Base-by-base conservation (phyloP, 2,888 invertebrate genomes). In the Frankliniella intonsa region DNA sequence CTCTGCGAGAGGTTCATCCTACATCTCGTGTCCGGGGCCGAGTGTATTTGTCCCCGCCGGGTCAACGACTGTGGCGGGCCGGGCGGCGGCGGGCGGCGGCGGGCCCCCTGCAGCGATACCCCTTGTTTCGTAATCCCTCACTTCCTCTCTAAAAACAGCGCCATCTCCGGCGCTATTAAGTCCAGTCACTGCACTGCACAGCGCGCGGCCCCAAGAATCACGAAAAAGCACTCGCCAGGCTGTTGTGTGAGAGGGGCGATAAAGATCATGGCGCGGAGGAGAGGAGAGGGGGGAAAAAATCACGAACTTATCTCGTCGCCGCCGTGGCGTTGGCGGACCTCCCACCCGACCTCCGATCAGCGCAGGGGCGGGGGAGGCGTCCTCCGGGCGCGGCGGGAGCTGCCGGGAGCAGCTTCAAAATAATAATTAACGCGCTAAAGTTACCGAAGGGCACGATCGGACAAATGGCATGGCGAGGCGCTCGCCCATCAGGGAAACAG, bases 121-220 rank as follows among this genome's bases (percentile, higher is more conserved):
- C 69, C 69, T 76, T 25, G 25, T 76, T 22, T 76, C 69, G 12
- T 76, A 76, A 76, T 76, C 22, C 69, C 69, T 22, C 22, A 22
- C 69, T 76, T 76, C 69, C 69, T 76, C 69, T 76, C 69, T 76
- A 11, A 76, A 76, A 76, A 76, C 69, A 22, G 69, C 69, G 69
- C 25, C 69, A 76, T 76, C 69, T 76, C 69, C 69, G 69, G 2
- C 69, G 69, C 69, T 25, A 76, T 76, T 76, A 76, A 76, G 69
- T 25, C 9, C 25, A 22, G 69, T 76, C 55, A 76, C 69, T 62
- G 62, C 69, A 76, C 25, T 22, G 69, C 69, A 11, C 69, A 25
- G 69, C 25, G 55, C 25, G 69, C 19, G n/a, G 17, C 62, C 62
- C 11, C 12, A 8, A 76, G 69, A 22, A 22, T 76, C 69, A 76